Conservation (phyloP, 2,797 vertebrate species). For the Xenopus petersii region DNA sequence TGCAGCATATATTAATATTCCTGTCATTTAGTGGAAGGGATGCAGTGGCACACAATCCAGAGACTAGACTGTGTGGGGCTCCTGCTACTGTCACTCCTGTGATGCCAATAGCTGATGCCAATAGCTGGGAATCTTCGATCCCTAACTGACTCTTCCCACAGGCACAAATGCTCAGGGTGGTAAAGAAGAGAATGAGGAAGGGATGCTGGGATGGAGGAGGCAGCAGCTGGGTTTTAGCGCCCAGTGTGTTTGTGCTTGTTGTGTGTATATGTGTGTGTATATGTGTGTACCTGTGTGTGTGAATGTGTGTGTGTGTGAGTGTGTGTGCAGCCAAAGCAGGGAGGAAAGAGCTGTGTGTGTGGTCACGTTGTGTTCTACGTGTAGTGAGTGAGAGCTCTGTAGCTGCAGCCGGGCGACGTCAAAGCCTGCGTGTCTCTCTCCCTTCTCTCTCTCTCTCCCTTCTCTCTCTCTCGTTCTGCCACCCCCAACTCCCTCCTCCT, state of each 20-base stretch:
- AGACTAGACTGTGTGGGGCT: constrained; percentile 10
- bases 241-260: constrained; percentile 7
- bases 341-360: constrained; percentile 51
- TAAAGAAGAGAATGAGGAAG: neutral
- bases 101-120: neutral
- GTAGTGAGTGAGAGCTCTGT: constrained; percentile 70
- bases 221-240: constrained; percentile 33
- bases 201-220: constrained; percentile 7
- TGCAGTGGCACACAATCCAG: constrained; percentile 30
- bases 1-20: constrained; percentile 47
- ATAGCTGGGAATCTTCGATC: neutral
- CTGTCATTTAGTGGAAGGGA: constrained; percentile 35
- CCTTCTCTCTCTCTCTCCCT: constrained; percentile 55
- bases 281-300: constrained; percentile 20
- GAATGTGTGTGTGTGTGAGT: constrained; percentile 20
- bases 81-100: neutral
- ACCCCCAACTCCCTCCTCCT: constrained; percentile 36
- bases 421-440: constrained; percentile 76
- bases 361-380: constrained; percentile 88
- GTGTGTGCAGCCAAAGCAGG: constrained; percentile 20
- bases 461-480: constrained; percentile 34
- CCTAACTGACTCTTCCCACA: constrained; percentile 2
- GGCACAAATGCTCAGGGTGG: neutral
- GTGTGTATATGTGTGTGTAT: constrained; percentile 15
- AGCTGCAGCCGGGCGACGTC: constrained; percentile 78